Evolutionary conservation across 2,797 vertebrate species (phyloP), one percentile per base, ranked within the genome.

Genomic region (Chaetophractus vellerosus): DNA sequence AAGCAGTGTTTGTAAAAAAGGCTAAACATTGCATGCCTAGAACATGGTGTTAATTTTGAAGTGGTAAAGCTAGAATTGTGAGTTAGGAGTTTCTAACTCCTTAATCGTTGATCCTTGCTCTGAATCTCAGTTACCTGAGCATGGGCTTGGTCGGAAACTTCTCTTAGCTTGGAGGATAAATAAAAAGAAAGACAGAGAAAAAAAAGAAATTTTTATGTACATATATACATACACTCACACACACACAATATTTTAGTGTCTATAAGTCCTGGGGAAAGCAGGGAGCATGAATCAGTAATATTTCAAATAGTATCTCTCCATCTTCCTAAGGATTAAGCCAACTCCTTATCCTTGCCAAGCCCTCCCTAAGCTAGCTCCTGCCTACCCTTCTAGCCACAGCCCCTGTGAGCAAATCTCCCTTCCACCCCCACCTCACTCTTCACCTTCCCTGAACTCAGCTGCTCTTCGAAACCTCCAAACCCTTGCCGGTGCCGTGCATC

Each of bases 131-230:
- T 18, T n/a, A 24, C 33, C 48, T 50, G 21, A 31, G 31, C 9
- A 72, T 15, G 45, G 1, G 23, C 33, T 66, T 55, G 33, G 24
- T 69, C 50, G 64, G 26, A 66, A 14, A 36, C 3, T 9, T n/a
- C 36, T 33, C 61, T 64, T 64, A 68, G 38, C 48, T 95, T 81
- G 89, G 38, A 93, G n/a, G 81, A 89, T 82, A 74, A 95, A 57
- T 9, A 24, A 11, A 7, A 16, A 24, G 48, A 23, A 48, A 6
- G 83, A 69, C 8, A 14, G 12, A 36, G 28, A 55, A 15, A 33
- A 5, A 38, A 41, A 16, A 33, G 24, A 7, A 23, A 63, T 52
- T 16, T 52, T 52, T 11, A 11, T 9, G 11, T 50, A 50, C 48
- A 50, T 50, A 52, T 52, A 52, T 16, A 52, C 45, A 45, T 8